A percentile compares a stretch with the other conserved stretches of the same genome.
Evolutionary conservation across 2,888 invertebrate species (phyloP).

Genomic region (Drosophila nigricruria): DNA sequence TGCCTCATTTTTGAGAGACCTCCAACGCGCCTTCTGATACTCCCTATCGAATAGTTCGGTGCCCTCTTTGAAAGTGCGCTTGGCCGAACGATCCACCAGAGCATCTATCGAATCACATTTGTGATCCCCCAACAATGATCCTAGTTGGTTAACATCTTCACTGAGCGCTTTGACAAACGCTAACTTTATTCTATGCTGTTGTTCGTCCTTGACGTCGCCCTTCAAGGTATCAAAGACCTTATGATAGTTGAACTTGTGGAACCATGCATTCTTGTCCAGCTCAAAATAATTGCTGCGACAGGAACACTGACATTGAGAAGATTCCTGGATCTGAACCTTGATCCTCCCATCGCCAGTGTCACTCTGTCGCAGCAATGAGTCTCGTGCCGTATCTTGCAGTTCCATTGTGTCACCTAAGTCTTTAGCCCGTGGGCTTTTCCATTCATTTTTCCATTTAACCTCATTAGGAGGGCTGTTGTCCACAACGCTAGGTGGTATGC

Average conservation of each 20-base stretch:
- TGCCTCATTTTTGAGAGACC: fast-evolving
- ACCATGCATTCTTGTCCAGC: neutral
- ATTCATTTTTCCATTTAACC: too few relatives aligned
- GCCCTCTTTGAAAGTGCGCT: slow-evolving; percentile 43
- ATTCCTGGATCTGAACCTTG: neutral
- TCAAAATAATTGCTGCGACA: slow-evolving; percentile 30
- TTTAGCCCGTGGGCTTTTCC: neutral
- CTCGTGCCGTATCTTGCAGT: too few relatives aligned
- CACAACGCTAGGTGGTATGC: neutral
- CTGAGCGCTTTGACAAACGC: slow-evolving; percentile 54
- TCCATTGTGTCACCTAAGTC: too few relatives aligned
- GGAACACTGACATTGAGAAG: slow-evolving; percentile 13
- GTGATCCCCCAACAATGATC: slow-evolving; percentile 31
- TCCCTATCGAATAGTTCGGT: slow-evolving; percentile 35
- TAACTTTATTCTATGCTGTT: slow-evolving; percentile 35
- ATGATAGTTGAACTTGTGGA: slow-evolving; percentile 50
- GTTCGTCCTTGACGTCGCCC: neutral
- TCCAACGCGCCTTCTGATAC: slow-evolving; percentile 1
- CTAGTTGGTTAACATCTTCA: slow-evolving; percentile 49
- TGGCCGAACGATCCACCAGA: slow-evolving; percentile 46
- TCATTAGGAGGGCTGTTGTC: neutral
- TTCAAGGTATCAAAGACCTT: slow-evolving; percentile 36
- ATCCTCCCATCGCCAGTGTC: slow-evolving; percentile 4
- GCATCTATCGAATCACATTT: slow-evolving; percentile 17
- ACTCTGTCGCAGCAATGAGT: slow-evolving; percentile 9